phyloP scores from a whole-genome alignment of 1,140 invertebrate species.

The Samia ricini region DNA sequence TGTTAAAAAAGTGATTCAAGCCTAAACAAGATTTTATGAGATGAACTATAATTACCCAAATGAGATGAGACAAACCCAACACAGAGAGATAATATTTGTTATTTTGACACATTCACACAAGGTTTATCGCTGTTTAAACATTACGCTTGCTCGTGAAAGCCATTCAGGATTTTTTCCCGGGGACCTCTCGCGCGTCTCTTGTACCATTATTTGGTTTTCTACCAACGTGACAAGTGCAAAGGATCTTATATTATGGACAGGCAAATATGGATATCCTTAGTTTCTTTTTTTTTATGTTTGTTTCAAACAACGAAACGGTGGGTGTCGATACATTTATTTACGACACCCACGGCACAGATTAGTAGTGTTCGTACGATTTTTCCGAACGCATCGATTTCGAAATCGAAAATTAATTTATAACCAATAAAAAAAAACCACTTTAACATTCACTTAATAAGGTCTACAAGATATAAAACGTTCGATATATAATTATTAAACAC shows the following conservation, averaged over 20 bases:
- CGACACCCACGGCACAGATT: conserved; percentile 29
- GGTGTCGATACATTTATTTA: conserved; percentile 32
- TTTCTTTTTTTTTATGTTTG: conserved; percentile 24
- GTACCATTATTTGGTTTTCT: conserved; percentile 60
- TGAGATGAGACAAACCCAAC: conserved; percentile 38
- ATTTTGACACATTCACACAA: conserved; percentile 76
- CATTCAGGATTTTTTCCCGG: conserved; percentile 62
- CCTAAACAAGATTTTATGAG: too few species aligned
- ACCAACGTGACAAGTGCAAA: conserved; percentile 72
- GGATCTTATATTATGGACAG: conserved; percentile 56
- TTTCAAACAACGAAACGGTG: conserved; percentile 21
- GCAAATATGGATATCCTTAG: conserved; percentile 54
- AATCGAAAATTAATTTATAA: conserved; percentile 15
- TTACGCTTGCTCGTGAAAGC: conserved; percentile 71
- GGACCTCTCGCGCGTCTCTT: conserved; percentile 34
- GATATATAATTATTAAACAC: conserved; percentile 1
- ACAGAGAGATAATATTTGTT: conserved; percentile 66
- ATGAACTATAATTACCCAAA: conserved; percentile 48
- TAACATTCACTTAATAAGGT: background rate
- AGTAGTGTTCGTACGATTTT: conserved; percentile 1
- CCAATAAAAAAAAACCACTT: background rate
- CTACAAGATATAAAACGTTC: conserved; percentile 2
- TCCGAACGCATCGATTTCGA: background rate
- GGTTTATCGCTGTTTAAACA: conserved; percentile 72
- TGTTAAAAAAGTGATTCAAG: background rate